Percentiles rank a stretch among this genome's conserved stretches.
Conservation (phyloP, 2,797 vertebrate genomes). For the Aldrovandia affinis region DNA sequence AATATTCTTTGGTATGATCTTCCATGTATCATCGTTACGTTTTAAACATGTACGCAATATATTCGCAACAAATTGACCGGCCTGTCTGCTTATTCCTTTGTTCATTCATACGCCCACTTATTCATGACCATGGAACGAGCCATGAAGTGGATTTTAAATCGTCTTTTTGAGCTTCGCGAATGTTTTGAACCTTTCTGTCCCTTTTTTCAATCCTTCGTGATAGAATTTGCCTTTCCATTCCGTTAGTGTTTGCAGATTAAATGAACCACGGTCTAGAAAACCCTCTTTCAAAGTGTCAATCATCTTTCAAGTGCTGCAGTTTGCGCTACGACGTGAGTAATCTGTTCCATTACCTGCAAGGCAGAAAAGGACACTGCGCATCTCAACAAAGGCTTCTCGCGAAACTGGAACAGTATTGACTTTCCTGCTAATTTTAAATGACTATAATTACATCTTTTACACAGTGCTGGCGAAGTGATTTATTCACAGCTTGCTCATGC, state of each 20-base stretch:
- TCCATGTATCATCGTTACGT: too few relatives aligned
- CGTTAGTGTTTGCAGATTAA: neutral
- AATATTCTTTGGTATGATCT: too few relatives aligned
- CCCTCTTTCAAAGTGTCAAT: neutral
- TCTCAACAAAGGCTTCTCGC: too few relatives aligned
- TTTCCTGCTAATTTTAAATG: neutral
- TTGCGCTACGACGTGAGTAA: neutral
- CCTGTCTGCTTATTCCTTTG: neutral
- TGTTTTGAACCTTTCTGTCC: neutral
- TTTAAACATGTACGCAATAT: too few relatives aligned
- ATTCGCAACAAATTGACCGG: too few relatives aligned
- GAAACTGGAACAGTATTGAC: neutral
- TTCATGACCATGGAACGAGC: neutral
- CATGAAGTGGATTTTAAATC: neutral
- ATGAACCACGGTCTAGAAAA: neutral
- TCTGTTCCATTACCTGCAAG: neutral
- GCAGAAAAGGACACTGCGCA: neutral
- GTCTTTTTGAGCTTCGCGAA: neutral
- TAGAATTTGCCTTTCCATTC: neutral
- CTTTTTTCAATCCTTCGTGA: conserved; percentile 2
- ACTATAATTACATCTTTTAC: conserved; percentile 9
- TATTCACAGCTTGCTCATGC: neutral
- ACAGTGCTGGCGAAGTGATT: neutral
- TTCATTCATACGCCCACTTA: neutral
- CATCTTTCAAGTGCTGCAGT: neutral